These are phyloP conservation scores for Colaptes auratus DNA, from an alignment of 2,113 vertebrate genomes.

Conservation along the genomic window DNA sequence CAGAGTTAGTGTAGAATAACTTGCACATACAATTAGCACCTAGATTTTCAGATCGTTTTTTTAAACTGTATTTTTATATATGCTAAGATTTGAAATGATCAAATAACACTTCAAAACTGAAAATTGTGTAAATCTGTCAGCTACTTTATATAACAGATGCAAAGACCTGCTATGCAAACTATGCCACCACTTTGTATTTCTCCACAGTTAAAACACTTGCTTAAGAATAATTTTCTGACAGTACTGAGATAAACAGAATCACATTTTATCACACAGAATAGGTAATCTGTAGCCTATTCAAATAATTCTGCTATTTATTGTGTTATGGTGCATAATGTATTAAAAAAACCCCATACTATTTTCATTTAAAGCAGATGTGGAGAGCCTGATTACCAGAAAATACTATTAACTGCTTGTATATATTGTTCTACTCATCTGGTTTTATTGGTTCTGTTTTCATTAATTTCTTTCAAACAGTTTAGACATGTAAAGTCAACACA, in stretches of 20 bases:
- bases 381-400: not conserved
- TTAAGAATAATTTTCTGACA: not conserved
- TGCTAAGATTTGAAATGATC: not conserved
- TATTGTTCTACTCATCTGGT: not conserved
- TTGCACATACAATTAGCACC: not conserved
- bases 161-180: not conserved
- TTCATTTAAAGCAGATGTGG: not conserved
- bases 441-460: not conserved
- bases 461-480: not conserved
- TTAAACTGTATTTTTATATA: not conserved
- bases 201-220: not conserved
- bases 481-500: not conserved
- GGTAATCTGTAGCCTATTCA: not conserved
- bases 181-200: not conserved
- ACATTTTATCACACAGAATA: not conserved
- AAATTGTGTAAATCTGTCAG: not conserved
- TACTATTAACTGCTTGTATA: not conserved
- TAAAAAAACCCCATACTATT: rapidly evolving
- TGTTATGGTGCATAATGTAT: not conserved
- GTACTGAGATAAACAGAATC: not conserved
- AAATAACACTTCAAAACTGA: not conserved
- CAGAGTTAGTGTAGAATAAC: not conserved
- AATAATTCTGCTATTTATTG: not conserved
- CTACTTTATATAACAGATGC: not conserved
- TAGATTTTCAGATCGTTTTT: not conserved